phyloP scores from a whole-genome alignment of 2,888 invertebrate genomes.

The Hypomecis punctinalis region DNA sequence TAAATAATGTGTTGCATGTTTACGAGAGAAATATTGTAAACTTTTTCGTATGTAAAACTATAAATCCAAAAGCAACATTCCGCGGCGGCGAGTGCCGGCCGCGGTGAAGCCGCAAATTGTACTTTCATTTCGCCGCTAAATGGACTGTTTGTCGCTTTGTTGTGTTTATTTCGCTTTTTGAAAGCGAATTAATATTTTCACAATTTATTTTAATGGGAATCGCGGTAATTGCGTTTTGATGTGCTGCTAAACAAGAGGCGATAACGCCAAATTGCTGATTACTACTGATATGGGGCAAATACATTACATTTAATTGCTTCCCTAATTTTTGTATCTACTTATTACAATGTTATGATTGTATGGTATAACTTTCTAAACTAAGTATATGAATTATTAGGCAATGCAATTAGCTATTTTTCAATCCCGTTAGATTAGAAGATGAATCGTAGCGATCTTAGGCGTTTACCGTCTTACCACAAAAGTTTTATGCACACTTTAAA shows the following conservation, averaged over 20 bases:
- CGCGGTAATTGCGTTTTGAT: background rate
- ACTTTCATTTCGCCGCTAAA: conserved; percentile 68
- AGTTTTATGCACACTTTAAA: too few relatives aligned
- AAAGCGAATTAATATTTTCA: conserved; percentile 19
- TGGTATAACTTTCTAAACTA: too few relatives aligned
- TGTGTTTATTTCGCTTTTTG: conserved; percentile 26
- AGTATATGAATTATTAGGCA: too few relatives aligned
- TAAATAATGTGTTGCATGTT: conserved; percentile 1
- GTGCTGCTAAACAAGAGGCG: conserved; percentile 1
- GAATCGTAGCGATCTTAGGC: too few relatives aligned
- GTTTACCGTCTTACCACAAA: too few relatives aligned
- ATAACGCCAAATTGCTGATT: background rate
- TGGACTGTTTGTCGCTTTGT: conserved; percentile 61
- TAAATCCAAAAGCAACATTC: conserved; percentile 30
- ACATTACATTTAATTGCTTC: too few relatives aligned
- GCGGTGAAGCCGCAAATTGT: conserved; percentile 64
- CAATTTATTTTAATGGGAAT: conserved; percentile 18
- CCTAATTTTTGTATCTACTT: too few relatives aligned
- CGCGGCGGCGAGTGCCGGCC: conserved; percentile 47
- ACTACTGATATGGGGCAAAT: too few relatives aligned
- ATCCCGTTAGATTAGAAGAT: too few relatives aligned
- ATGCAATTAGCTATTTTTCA: too few relatives aligned
- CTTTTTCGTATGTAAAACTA: conserved; percentile 20
- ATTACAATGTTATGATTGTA: too few relatives aligned
- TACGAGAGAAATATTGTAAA: conserved; percentile 1